These are phyloP conservation scores for Drosophila guanche DNA, from an alignment of 1,140 invertebrate species.

Conservation along the genomic window DNA sequence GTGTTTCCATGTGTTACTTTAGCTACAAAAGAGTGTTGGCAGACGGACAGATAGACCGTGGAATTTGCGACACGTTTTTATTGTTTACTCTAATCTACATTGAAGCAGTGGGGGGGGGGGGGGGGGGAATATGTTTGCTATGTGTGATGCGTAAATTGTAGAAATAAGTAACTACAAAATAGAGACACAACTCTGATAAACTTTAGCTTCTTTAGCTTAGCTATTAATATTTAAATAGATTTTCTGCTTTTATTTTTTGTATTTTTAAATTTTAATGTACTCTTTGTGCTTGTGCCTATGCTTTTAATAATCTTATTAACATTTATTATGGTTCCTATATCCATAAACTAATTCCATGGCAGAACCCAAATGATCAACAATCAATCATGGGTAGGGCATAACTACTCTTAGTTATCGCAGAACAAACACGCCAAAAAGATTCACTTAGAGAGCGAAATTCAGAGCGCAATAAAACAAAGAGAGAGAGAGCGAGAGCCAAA, in stretches of 20 bases:
- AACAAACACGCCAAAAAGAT: not conserved
- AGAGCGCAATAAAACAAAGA: not conserved
- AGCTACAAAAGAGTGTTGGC: too few relatives aligned
- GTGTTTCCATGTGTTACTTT: not conserved
- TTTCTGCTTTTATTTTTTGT: not conserved
- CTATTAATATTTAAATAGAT: too few relatives aligned
- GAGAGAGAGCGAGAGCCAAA: conserved; percentile 1
- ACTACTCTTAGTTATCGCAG: not conserved
- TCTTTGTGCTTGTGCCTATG: not conserved
- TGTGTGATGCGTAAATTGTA: too few relatives aligned
- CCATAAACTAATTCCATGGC: too few relatives aligned
- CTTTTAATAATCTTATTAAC: not conserved
- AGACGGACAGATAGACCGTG: too few relatives aligned
- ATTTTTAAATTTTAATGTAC: not conserved
- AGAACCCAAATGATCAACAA: not conserved
- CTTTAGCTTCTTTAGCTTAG: too few relatives aligned
- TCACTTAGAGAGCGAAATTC: not conserved
- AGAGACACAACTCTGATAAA: too few relatives aligned
- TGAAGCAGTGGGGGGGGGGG: too few relatives aligned
- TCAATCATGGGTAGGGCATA: not conserved
- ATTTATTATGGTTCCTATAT: not conserved
- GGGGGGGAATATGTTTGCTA: too few relatives aligned
- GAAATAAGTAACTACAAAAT: too few relatives aligned
- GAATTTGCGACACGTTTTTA: too few relatives aligned
- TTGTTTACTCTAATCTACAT: too few relatives aligned